These are phyloP conservation scores for Dreissena rostriformis DNA, from an alignment of 1,140 invertebrate species.

Conservation along the genomic window DNA sequence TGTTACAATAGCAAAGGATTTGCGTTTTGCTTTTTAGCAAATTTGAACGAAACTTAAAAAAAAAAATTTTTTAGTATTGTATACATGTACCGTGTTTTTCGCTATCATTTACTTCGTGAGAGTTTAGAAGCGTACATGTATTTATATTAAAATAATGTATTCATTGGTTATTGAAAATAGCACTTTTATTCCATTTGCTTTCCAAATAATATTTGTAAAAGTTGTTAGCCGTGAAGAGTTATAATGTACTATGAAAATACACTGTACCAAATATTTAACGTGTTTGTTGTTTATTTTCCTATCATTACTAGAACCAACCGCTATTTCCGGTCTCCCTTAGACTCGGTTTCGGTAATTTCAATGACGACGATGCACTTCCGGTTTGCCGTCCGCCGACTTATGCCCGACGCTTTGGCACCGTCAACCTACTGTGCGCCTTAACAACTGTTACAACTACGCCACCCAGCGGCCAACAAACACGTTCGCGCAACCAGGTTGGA, in stretches of 20 bases:
- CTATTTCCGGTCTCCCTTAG: neutral
- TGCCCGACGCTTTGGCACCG: constrained; percentile 25
- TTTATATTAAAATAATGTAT: too few relatives aligned
- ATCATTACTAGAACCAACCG: neutral
- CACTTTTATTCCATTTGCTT: neutral
- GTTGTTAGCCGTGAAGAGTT: neutral
- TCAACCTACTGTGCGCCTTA: neutral
- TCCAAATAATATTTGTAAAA: neutral
- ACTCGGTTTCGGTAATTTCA: neutral
- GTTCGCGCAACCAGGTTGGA: constrained; percentile 45
- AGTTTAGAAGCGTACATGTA: too few relatives aligned
- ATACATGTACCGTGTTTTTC: too few relatives aligned
- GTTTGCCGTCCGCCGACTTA: constrained; percentile 17
- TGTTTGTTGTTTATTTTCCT: neutral
- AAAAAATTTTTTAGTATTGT: too few relatives aligned
- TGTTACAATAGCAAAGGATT: too few relatives aligned
- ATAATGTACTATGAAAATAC: neutral
- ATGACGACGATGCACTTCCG: neutral
- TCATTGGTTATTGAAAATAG: too few relatives aligned
- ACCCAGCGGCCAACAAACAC: constrained; percentile 39
- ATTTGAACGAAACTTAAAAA: too few relatives aligned
- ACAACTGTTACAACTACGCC: constrained; percentile 51
- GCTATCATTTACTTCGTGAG: too few relatives aligned
- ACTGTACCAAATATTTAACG: neutral
- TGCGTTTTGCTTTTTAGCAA: too few relatives aligned